Conservation (phyloP, 2,888 invertebrate genomes). For the Phania funesta region DNA sequence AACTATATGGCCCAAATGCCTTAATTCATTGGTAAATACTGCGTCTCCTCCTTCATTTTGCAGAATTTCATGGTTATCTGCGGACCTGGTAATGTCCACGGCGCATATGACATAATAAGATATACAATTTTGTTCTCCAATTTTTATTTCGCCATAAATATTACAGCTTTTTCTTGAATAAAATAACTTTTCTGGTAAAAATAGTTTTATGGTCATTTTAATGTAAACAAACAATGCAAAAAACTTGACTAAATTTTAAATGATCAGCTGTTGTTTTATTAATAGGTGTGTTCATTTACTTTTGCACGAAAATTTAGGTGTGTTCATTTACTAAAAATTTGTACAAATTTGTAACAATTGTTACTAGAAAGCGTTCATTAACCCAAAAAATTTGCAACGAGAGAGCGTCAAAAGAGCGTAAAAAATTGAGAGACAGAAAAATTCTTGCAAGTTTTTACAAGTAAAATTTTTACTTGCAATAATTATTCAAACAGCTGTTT, state of each 20-base stretch:
- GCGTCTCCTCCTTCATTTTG: slow-evolving; percentile 10
- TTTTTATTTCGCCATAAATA: slow-evolving; percentile 77
- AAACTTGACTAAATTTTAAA: not conserved
- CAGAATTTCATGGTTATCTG: slow-evolving; percentile 10
- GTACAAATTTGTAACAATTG: too few relatives aligned
- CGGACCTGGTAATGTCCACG: slow-evolving; percentile 37
- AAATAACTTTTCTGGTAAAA: slow-evolving; percentile 75
- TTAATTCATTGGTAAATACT: slow-evolving; percentile 65
- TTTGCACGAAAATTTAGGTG: too few relatives aligned
- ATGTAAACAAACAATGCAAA: slow-evolving; percentile 4
- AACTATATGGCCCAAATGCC: slow-evolving; percentile 74
- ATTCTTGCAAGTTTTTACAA: too few relatives aligned
- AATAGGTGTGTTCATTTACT: too few relatives aligned
- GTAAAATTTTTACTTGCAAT: too few relatives aligned
- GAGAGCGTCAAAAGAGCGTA: too few relatives aligned
- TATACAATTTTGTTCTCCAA: slow-evolving; percentile 76
- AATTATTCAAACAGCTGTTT: too few relatives aligned
- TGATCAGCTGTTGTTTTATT: slow-evolving; percentile 4
- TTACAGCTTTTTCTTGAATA: slow-evolving; percentile 72
- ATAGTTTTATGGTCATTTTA: slow-evolving; percentile 78
- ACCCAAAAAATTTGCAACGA: too few relatives aligned
- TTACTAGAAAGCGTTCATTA: too few relatives aligned
- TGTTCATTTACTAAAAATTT: too few relatives aligned
- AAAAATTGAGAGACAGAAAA: too few relatives aligned
- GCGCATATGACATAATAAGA: slow-evolving; percentile 76